Evolutionary conservation across 1,140 invertebrate species (phyloP), one percentile per base, ranked within the genome.

Genomic region (Calephelis nemesis): DNA sequence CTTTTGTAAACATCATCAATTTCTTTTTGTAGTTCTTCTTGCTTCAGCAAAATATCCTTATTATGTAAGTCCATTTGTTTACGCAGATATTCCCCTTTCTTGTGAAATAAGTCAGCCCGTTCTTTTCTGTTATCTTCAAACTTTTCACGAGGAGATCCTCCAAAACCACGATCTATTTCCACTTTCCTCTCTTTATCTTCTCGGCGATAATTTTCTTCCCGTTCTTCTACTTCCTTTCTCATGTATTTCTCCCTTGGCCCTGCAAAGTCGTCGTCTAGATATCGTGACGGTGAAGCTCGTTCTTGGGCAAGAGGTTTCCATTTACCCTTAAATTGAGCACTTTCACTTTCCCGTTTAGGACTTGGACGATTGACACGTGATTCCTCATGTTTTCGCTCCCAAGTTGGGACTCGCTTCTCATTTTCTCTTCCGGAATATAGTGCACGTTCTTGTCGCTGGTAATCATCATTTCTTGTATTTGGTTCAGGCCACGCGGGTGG

Each of bases 1-100:
- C 85, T 76, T 19, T 87, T 83, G 62, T 87, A 88, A n/a, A 88
- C 79, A 65, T 87, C 84, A 66, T 88, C 83, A 40, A 87, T 82
- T 63, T 90, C 86, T 66, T 83, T 82, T 58, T 90, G 77, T 49
- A 87, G 68, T 40, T 76, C 64, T 30, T 78, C 73, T 39, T 74
- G 75, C 39, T 76, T 79, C 48, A 73, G 19, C 63, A 75, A 63
- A 71, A 76, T 79, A 63, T 71, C 71, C 72, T 65, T 82, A 76
- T 64, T 75, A 65, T 67, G 72, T 5, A 45, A n/a, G 48, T 70
- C 69, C n/a, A 81, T 77, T 30, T 74, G 72, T 47, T 74, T 68
- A 19, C 68, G 63, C 10, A 66, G 64, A 30, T 71, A 79, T 54
- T 79, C 76, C 9, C 81, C 79, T 62, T 69, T 75, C 50, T 68